Conservation (phyloP, 2,113 vertebrate genomes). For the Syrmaticus mikado region DNA sequence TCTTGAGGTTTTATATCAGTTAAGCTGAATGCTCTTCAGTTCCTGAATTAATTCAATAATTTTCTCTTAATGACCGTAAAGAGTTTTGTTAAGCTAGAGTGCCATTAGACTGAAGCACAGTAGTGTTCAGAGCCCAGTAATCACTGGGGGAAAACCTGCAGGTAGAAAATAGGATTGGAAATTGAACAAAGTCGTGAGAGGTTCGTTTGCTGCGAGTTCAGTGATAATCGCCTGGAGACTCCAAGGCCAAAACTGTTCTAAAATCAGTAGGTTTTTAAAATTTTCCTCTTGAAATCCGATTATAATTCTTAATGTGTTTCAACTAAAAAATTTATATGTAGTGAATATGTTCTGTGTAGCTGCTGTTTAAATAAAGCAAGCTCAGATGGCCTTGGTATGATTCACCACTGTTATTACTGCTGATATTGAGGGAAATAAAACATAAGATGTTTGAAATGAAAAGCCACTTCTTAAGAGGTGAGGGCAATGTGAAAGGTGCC, state of each 20-base stretch:
- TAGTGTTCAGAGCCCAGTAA: conserved; percentile 16
- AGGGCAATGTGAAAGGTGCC: neutral
- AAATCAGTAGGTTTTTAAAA: neutral
- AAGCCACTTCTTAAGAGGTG: neutral
- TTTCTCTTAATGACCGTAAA: conserved; percentile 68
- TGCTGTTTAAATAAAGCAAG: neutral
- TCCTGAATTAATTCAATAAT: conserved; percentile 69
- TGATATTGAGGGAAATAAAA: neutral
- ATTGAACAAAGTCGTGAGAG: neutral
- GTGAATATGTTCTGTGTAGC: neutral
- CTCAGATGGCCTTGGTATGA: neutral
- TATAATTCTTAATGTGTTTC: neutral
- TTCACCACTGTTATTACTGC: neutral
- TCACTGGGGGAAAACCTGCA: conserved; percentile 6
- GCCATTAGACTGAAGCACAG: conserved; percentile 46
- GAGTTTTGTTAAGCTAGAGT: conserved; percentile 61
- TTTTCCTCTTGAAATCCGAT: neutral
- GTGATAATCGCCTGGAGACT: neutral
- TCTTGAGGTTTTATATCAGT: conserved; percentile 53
- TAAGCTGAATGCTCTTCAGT: conserved; percentile 45
- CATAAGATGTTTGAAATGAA: neutral
- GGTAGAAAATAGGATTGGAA: conserved; percentile 31
- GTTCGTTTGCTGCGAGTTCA: conserved; percentile 57
- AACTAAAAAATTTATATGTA: neutral
- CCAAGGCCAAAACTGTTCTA: neutral